phyloP scores from a whole-genome alignment of 2,888 invertebrate genomes.

The Andrena trimmerana region DNA sequence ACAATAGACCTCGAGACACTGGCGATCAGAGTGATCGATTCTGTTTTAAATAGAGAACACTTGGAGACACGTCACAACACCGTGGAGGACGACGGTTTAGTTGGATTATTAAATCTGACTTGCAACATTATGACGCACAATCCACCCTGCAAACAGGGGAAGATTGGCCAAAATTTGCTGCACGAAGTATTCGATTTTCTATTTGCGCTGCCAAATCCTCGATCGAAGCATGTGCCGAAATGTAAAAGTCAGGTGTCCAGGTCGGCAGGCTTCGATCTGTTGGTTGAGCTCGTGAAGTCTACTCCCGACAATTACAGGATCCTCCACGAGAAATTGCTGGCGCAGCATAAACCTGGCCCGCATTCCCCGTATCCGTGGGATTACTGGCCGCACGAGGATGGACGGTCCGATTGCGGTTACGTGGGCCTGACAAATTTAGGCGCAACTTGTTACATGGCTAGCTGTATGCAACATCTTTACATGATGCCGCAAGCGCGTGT shows the following conservation, averaged over 20 bases:
- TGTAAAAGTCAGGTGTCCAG: constrained; percentile 96
- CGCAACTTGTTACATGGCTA: constrained; percentile 99
- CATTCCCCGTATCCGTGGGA: constrained; percentile 97
- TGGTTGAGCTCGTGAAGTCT: constrained; percentile 94
- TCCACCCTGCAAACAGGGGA: constrained; percentile 93
- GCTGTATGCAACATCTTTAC: constrained; percentile 98
- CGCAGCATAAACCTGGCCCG: constrained; percentile 94
- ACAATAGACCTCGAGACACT: constrained; percentile 91
- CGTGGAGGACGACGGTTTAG: constrained; percentile 95
- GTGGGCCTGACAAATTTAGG: constrained; percentile 97
- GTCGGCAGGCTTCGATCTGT: constrained; percentile 95
- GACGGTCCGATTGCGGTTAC: constrained; percentile 96
- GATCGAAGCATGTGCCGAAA: constrained; percentile 94
- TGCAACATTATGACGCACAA: constrained; percentile 96
- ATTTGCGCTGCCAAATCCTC: constrained; percentile 95
- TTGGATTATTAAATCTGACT: constrained; percentile 94
- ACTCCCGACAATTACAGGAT: constrained; percentile 94
- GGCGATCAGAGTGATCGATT: constrained; percentile 90
- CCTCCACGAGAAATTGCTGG: constrained; percentile 92
- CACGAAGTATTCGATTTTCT: constrained; percentile 93
- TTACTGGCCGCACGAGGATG: constrained; percentile 99
- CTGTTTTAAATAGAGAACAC: constrained; percentile 92
- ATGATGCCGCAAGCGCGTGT: constrained; percentile 98
- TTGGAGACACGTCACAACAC: constrained; percentile 93
- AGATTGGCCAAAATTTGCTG: constrained; percentile 90